phyloP scores from a whole-genome alignment of 2,113 vertebrate species.

The Petaurus breviceps region DNA sequence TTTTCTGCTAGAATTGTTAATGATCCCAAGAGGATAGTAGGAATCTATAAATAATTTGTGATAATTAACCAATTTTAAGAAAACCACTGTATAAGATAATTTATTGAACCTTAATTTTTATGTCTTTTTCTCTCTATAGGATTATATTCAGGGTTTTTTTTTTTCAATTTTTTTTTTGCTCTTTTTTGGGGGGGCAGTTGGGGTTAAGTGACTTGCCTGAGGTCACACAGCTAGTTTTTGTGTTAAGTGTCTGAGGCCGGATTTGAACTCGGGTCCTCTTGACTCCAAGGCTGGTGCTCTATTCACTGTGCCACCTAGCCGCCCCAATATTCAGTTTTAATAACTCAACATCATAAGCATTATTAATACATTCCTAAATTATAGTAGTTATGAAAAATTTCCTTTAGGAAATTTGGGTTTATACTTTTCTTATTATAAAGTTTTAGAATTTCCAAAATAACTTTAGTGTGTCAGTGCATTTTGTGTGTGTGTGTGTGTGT shows the following conservation, averaged over 20 bases:
- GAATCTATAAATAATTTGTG: neutral
- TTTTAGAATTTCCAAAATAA: neutral
- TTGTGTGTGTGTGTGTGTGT: neutral
- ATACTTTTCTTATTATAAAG: neutral
- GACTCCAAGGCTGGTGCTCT: too few species aligned
- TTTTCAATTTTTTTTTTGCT: too few species aligned
- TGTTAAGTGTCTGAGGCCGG: too few species aligned
- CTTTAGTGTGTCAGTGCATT: neutral
- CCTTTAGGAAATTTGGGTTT: neutral
- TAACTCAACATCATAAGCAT: constrained; percentile 4
- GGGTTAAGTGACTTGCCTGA: too few species aligned
- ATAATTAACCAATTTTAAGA: constrained; percentile 3
- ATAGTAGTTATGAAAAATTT: neutral
- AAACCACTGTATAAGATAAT: constrained; percentile 12
- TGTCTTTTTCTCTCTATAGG: neutral
- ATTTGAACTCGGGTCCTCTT: too few species aligned
- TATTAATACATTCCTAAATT: neutral
- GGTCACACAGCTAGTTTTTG: too few species aligned
- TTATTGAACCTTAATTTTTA: constrained; percentile 22
- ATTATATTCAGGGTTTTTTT: too few species aligned
- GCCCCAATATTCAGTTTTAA: neutral
- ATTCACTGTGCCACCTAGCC: too few species aligned
- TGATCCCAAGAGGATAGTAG: constrained; percentile 20
- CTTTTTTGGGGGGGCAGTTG: too few species aligned
- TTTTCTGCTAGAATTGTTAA: constrained; percentile 2